A percentile compares a stretch with the other conserved stretches of the same genome.
phyloP scores from a whole-genome alignment of 2,888 invertebrate genomes.

The Mimachlamys varia region DNA sequence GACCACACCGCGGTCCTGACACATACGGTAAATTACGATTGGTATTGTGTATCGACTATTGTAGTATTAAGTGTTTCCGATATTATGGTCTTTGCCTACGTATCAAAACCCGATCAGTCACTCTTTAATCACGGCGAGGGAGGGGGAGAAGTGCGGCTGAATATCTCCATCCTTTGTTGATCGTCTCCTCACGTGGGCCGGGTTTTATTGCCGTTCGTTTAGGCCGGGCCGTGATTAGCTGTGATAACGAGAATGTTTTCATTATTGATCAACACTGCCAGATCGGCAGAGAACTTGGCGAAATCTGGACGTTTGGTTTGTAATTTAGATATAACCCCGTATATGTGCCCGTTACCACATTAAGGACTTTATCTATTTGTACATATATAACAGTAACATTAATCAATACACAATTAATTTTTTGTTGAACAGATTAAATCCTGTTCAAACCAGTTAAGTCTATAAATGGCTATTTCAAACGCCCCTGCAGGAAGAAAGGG shows the following conservation, averaged over 20 bases:
- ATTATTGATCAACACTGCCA: not conserved
- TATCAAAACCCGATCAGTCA: slow-evolving; percentile 27
- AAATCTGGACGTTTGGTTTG: not conserved
- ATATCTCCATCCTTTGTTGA: not conserved
- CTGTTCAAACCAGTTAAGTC: not conserved
- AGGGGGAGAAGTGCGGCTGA: not conserved
- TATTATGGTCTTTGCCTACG: not conserved
- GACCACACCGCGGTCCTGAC: not conserved
- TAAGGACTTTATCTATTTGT: not conserved
- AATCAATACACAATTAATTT: not conserved
- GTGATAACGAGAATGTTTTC: not conserved
- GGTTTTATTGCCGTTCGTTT: slow-evolving; percentile 13
- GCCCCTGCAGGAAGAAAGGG: too few species aligned
- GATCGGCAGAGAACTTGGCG: not conserved
- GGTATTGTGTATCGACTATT: not conserved
- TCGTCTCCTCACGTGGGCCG: not conserved
- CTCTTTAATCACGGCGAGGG: not conserved
- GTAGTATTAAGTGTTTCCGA: not conserved
- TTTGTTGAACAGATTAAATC: not conserved
- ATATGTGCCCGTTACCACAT: not conserved
- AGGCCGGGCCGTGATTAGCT: not conserved
- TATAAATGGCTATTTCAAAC: not conserved
- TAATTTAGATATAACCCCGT: slow-evolving; percentile 1
- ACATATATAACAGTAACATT: not conserved
- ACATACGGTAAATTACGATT: not conserved